phyloP scores from a whole-genome alignment of 2,113 vertebrate species.

The Euleptes europaea region DNA sequence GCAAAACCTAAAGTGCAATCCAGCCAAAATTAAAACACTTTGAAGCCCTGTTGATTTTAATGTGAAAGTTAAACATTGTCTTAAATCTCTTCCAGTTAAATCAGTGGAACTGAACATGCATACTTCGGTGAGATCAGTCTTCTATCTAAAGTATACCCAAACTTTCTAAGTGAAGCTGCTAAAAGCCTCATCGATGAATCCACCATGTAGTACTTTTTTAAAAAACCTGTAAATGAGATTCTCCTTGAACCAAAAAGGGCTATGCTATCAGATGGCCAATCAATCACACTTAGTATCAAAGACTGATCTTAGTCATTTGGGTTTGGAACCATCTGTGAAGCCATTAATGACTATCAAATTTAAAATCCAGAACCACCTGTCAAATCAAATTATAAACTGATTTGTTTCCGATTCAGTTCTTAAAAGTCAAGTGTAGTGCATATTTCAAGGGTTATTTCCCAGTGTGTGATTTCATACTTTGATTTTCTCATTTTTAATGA shows the following conservation, averaged over 20 bases:
- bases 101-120: not conserved
- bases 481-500: not conserved
- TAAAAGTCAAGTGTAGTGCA: not conserved
- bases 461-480: not conserved
- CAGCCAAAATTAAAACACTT: not conserved
- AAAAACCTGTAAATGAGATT: too few species aligned
- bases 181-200: not conserved
- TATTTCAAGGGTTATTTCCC: not conserved
- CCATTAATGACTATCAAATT: too few species aligned
- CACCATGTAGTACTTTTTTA: not conserved
- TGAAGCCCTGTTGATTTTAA: not conserved
- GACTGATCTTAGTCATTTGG: too few species aligned
- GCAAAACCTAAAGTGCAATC: not conserved
- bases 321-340: too few species aligned
- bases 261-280: not conserved
- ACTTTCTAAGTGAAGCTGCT: not conserved
- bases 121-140: not conserved
- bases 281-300: not conserved
- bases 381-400: not conserved
- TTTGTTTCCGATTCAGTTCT: not conserved
- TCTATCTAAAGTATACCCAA: not conserved
- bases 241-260: too few species aligned
- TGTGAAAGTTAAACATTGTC: not conserved
- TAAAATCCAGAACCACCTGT: not conserved
- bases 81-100: not conserved